A percentile compares a stretch with the other conserved stretches of the same genome.
Conservation (phyloP, 1,140 invertebrate genomes). For the Littorina saxatilis region DNA sequence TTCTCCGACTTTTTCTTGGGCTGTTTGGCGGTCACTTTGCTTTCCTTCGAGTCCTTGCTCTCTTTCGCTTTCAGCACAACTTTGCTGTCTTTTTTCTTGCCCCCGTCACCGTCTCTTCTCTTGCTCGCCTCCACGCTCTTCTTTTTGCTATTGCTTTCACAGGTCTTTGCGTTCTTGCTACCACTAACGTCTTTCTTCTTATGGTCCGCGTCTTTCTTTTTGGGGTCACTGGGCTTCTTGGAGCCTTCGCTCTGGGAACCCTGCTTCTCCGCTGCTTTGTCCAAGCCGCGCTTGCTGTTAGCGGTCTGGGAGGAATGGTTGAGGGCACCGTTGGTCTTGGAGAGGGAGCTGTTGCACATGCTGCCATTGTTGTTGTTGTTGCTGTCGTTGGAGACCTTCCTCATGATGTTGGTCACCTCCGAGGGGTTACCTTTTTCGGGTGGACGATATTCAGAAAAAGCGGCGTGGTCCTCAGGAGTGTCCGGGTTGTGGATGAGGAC, state of each 20-base stretch:
- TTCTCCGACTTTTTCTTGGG: constrained; percentile 28
- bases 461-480: constrained; percentile 36
- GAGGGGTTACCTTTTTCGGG: not conserved
- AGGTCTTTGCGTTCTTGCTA: not conserved
- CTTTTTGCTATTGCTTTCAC: not conserved
- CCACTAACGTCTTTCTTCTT: not conserved
- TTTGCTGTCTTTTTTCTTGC: constrained; percentile 36
- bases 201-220: not conserved
- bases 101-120: constrained; percentile 22
- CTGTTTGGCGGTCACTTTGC: not conserved
- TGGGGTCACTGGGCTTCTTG: not conserved
- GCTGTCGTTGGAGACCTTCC: constrained; percentile 15
- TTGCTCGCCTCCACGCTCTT: not conserved
- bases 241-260: not conserved
- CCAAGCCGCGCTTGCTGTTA: not conserved
- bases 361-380: constrained; percentile 42
- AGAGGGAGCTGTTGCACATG: constrained; percentile 1
- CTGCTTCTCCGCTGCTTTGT: not conserved
- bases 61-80: constrained; percentile 24
- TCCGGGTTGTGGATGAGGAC: constrained; percentile 51
- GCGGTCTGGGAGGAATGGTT: not conserved
- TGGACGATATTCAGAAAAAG: constrained; percentile 20
- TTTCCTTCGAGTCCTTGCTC: constrained; percentile 32
- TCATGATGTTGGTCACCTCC: not conserved
- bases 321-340: constrained; percentile 3